Evolutionary conservation across 2,888 invertebrate genomes (phyloP).

Genomic region (Sphinx pinastri): DNA sequence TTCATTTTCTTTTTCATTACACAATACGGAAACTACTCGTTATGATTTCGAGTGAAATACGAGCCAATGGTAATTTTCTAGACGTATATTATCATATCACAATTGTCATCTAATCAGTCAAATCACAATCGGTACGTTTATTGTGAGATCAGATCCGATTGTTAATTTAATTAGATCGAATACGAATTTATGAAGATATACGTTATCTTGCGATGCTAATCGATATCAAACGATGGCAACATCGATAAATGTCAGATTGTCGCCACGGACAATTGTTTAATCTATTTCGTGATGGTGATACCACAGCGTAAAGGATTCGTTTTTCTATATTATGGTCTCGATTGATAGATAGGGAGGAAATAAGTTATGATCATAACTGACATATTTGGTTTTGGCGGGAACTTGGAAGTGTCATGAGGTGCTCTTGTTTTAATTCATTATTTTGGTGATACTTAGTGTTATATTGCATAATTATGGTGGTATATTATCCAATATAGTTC

Average conservation of each 20-base stretch:
- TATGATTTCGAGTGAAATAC: constrained; percentile 2
- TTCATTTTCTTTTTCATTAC: background rate
- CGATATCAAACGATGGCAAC: constrained; percentile 28
- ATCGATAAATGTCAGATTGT: constrained; percentile 32
- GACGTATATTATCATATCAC: constrained; percentile 37
- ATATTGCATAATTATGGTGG: no score
- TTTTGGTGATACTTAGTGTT: no score
- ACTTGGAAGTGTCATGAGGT: no score
- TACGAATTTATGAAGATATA: constrained; percentile 46
- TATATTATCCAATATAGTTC: no score
- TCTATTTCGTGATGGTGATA: constrained; percentile 35
- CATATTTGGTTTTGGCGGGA: no score
- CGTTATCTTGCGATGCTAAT: constrained; percentile 32
- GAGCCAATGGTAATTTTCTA: constrained; percentile 29
- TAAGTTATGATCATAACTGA: background rate
- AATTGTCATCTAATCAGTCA: constrained; percentile 48
- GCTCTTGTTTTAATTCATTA: no score
- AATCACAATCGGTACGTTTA: constrained; percentile 48
- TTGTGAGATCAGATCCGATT: constrained; percentile 48
- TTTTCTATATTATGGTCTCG: constrained; percentile 1
- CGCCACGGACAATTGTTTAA: constrained; percentile 40
- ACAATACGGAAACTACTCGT: background rate
- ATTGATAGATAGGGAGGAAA: background rate
- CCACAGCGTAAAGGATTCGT: background rate
- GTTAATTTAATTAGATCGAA: constrained; percentile 57